phyloP scores from a whole-genome alignment of 2,113 vertebrate species.

The Takifugu bimaculatus region DNA sequence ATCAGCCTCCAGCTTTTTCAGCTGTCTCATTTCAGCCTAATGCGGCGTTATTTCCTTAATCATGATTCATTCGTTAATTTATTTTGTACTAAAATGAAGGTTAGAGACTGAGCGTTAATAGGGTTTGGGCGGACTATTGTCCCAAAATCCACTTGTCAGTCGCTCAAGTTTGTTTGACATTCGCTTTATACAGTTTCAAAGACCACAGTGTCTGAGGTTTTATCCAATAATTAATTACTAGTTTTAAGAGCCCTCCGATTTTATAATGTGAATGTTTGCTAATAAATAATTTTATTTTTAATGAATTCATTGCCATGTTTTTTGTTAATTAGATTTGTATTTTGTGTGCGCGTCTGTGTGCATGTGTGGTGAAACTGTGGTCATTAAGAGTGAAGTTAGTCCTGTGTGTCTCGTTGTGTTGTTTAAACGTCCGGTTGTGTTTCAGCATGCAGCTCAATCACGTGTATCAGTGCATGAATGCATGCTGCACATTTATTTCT shows the following conservation, averaged over 20 bases:
- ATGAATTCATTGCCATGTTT: conserved; percentile 67
- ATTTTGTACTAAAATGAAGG: conserved; percentile 8
- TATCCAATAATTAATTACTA: conserved; percentile 36
- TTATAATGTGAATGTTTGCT: conserved; percentile 79
- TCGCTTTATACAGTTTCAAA: conserved; percentile 21
- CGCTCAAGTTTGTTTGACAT: not conserved
- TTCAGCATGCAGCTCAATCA: conserved; percentile 40
- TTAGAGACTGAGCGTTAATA: not conserved
- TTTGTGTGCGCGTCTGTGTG: conserved; percentile 2
- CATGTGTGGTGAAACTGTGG: conserved; percentile 26
- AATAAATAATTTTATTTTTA: conserved; percentile 74
- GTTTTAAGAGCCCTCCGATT: conserved; percentile 24
- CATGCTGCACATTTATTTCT: conserved; percentile 13
- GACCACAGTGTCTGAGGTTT: conserved; percentile 25
- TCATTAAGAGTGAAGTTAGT: conserved; percentile 18
- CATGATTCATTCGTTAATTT: not conserved
- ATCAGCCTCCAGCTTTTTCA: conserved; percentile 3
- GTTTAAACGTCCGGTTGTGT: conserved; percentile 17
- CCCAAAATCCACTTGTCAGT: not conserved
- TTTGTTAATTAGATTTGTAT: conserved; percentile 31
- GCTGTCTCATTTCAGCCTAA: conserved; percentile 17
- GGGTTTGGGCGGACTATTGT: not conserved
- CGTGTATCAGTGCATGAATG: conserved; percentile 40
- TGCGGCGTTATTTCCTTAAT: conserved; percentile 10
- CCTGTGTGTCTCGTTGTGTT: conserved; percentile 9